Evolutionary conservation across 2,113 vertebrate species (phyloP).

Genomic region (Chauna torquata): DNA sequence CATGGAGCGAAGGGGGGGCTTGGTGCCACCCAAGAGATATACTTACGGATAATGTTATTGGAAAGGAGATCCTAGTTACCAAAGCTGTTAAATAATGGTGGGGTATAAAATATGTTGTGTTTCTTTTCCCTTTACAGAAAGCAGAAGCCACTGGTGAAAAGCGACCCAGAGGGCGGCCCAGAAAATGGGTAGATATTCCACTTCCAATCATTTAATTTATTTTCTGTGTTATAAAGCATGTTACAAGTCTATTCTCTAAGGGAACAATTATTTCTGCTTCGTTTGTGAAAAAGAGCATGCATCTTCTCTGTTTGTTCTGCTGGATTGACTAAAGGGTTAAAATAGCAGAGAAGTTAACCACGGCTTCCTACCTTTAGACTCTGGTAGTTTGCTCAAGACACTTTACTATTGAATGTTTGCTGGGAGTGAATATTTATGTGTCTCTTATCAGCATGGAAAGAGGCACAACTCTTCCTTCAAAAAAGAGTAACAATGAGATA

Average conservation of each 20-base stretch:
- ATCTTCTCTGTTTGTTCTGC: background rate
- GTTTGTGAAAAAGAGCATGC: background rate
- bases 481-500: conserved; percentile 60
- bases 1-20: background rate
- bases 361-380: conserved; percentile 57
- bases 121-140: conserved; percentile 82
- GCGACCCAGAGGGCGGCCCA: conserved; percentile 95
- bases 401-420: conserved; percentile 66
- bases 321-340: conserved; percentile 64
- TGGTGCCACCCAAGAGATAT: conserved; percentile 6
- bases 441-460: conserved; percentile 71
- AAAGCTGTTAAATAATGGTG: conserved; percentile 17
- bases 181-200: conserved; percentile 94
- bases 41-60: conserved; percentile 19
- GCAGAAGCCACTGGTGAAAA: conserved; percentile 91
- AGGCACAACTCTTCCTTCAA: conserved; percentile 61
- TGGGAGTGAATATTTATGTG: conserved; percentile 50
- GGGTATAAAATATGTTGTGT: conserved; percentile 59
- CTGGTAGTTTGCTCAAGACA: conserved; percentile 52
- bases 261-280: background rate
- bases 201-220: conserved; percentile 13
- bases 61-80: background rate
- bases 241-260: background rate
- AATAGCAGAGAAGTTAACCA: background rate
- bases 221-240: conserved; percentile 6